A percentile compares a stretch with the other conserved stretches of the same genome.
Conservation (phyloP, 1,140 invertebrate genomes). For the Euwallacea similis region DNA sequence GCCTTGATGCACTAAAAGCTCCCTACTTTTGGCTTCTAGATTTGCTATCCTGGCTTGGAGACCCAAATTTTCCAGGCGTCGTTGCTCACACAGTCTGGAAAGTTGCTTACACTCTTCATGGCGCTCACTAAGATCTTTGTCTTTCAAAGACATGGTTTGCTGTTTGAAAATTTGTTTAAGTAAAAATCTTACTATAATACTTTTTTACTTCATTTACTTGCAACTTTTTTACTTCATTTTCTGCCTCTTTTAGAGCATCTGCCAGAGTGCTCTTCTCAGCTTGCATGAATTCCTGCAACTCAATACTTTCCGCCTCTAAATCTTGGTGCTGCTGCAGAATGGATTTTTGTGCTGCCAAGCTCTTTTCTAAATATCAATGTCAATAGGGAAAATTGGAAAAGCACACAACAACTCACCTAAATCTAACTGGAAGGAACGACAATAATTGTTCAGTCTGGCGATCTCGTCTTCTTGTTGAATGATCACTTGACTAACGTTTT, state of each 20-base stretch:
- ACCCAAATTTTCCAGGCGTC: constrained; percentile 70
- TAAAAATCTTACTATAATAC: not conserved
- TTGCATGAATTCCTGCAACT: constrained; percentile 77
- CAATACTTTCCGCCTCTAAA: constrained; percentile 68
- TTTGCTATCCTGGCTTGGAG: constrained; percentile 65
- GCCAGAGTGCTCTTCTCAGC: constrained; percentile 71
- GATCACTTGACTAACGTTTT: constrained; percentile 72
- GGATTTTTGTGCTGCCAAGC: constrained; percentile 65
- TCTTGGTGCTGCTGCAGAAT: constrained; percentile 72
- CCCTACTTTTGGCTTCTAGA: constrained; percentile 64
- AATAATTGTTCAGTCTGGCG: constrained; percentile 66
- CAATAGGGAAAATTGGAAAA: not conserved
- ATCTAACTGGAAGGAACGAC: constrained; percentile 68
- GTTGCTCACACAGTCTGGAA: constrained; percentile 76
- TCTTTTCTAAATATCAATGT: constrained; percentile 58
- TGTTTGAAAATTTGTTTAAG: not conserved
- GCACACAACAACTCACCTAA: constrained; percentile 31
- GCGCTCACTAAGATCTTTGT: constrained; percentile 61
- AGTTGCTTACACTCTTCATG: constrained; percentile 77
- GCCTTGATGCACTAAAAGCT: constrained; percentile 68
- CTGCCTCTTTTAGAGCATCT: constrained; percentile 74
- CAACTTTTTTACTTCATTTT: constrained; percentile 63
- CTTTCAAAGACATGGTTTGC: constrained; percentile 58
- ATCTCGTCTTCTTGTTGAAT: constrained; percentile 76
- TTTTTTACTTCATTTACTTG: constrained; percentile 45